Percentiles rank a stretch among this genome's conserved stretches.
Conservation (phyloP, 2,888 invertebrate genomes). For the Lasius platythorax region DNA sequence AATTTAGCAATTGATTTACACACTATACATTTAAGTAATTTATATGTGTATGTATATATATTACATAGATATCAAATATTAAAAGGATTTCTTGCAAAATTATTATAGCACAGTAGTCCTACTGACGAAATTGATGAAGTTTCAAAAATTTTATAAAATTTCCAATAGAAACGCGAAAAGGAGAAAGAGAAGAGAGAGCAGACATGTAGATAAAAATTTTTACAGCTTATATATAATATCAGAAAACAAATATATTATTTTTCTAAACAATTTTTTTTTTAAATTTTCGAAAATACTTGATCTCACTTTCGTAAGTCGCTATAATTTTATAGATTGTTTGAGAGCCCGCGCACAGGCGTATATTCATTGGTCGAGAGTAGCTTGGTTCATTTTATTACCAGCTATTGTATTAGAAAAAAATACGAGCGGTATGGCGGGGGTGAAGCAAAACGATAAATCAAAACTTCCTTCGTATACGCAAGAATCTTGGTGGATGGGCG, state of each 20-base stretch:
- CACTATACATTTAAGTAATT: not conserved
- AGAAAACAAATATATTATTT: not conserved
- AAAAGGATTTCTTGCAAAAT: not conserved
- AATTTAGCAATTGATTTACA: not conserved
- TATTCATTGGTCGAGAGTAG: not conserved
- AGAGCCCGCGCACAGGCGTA: not conserved
- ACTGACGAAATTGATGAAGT: not conserved
- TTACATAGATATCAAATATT: not conserved
- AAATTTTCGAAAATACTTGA: not conserved
- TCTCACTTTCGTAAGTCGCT: not conserved
- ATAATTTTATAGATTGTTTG: conserved; percentile 1
- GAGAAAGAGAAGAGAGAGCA: not conserved
- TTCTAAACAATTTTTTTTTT: not conserved
- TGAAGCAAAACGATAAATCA: conserved; percentile 73
- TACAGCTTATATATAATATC: not conserved
- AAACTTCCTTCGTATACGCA: conserved; percentile 72
- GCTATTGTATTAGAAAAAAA: conserved; percentile 32
- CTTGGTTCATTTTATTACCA: conserved; percentile 22
- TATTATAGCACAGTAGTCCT: not conserved
- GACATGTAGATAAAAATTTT: not conserved
- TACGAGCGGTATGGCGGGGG: conserved; percentile 4
- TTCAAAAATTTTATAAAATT: not conserved
- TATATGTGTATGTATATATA: not conserved
- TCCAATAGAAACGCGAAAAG: not conserved
- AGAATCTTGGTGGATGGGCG: conserved; percentile 57